Evolutionary conservation across 2,888 invertebrate species (phyloP), one percentile per base, ranked within the genome.

Genomic region (Thelaira solivaga): DNA sequence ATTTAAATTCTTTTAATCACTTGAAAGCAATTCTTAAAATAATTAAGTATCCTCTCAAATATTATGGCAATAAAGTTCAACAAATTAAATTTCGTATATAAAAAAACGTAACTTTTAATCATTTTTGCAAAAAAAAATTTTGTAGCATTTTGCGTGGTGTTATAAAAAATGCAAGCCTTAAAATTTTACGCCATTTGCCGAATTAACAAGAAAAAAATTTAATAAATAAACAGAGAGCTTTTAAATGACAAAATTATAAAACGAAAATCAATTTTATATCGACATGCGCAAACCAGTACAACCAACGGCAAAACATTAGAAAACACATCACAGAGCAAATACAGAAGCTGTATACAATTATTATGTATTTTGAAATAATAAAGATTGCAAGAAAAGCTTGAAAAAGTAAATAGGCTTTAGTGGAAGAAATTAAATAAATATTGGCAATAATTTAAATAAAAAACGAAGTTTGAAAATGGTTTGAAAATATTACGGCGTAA

Each of bases 221-320:
- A 67, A 61, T 61, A 68, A 75, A 75, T 53, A 75, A 75, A 75
- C 67, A 75, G 74, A 75, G 74, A 75, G 31, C 29, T 53, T 4
- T 57, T 7, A 64, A 51, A 62, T 69, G 55, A 64, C 64, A 64
- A 78, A 64, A 51, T 39, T 4, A 16, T 36, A 61, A 47, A 74
- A 65, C 74, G 69, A 78, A 78, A 78, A 78, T 78, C 78, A 78
- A 78, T 78, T 73, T 73, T 76, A 73, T 34, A 55, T n/a, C 61
- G 67, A 55, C 78, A 71, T 78, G 78, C 78, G 78, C 78, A 78
- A 71, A 53, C 45, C 39, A 24, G 39, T 47, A 18, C 20, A 47
- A 74, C 57, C 20, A 47, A 74, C 57, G 74, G 78, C 39, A 53
- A 74, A 71, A 69, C 47, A 59, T 20, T 61, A 69, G 69, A 74